Evolutionary conservation across 2,113 vertebrate genomes (phyloP).

Genomic region (Crotophaga sulcirostris): DNA sequence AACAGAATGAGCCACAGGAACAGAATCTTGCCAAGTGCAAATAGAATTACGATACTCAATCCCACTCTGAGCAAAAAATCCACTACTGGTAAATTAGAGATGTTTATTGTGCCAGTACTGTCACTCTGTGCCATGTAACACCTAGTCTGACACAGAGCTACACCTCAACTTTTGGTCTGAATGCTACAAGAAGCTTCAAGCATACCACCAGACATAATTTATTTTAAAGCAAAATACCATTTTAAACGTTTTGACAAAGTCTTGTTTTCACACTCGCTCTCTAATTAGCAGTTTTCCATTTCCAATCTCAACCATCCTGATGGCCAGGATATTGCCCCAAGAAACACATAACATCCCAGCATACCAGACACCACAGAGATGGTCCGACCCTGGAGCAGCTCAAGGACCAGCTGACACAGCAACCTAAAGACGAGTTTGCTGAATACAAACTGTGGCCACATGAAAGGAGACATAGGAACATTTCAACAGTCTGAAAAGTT

Average conservation of each 20-base stretch:
- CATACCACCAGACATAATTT: neutral
- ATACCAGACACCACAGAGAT: neutral
- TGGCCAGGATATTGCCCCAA: neutral
- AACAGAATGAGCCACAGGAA: neutral
- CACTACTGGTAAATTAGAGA: neutral
- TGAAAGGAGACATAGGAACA: constrained; percentile 9
- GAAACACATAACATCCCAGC: neutral
- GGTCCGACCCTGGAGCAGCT: neutral
- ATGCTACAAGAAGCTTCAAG: neutral
- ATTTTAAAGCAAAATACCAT: neutral
- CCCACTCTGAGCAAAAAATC: neutral
- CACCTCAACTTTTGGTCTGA: neutral
- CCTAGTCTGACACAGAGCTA: neutral
- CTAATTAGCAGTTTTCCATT: neutral
- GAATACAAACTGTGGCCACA: constrained; percentile 37
- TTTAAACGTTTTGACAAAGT: neutral
- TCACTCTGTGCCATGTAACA: neutral
- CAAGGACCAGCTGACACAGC: constrained; percentile 40
- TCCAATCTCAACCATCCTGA: neutral
- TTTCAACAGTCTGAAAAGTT: constrained; percentile 45
- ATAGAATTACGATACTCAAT: neutral
- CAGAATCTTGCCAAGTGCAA: neutral
- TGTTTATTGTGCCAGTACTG: neutral
- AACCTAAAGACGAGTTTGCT: neutral
- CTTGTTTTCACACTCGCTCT: neutral